Evolutionary conservation across 2,797 vertebrate genomes (phyloP).

Genomic region (Loris lydekkerianus): DNA sequence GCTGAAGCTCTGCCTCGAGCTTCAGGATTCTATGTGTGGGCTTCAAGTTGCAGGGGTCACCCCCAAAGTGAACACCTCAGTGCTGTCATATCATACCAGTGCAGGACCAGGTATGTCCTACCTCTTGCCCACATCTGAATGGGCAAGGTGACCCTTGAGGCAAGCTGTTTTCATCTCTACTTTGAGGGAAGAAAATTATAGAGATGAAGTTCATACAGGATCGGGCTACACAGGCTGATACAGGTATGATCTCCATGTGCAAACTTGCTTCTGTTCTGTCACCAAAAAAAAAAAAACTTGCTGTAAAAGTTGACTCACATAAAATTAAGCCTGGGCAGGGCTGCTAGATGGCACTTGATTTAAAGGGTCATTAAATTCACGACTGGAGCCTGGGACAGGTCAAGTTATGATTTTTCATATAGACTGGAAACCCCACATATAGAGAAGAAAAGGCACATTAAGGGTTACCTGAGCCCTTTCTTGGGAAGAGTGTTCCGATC

Average conservation of each 20-base stretch:
- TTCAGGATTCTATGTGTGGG: accelerated
- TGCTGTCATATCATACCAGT: too few species aligned
- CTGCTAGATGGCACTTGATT: neutral
- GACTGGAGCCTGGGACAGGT: neutral
- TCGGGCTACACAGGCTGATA: neutral
- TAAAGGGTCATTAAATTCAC: neutral
- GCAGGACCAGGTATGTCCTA: neutral
- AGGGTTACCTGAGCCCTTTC: conserved; percentile 95
- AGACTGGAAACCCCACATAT: neutral
- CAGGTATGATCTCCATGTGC: neutral
- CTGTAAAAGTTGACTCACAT: neutral
- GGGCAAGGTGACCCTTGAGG: neutral
- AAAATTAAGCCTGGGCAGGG: neutral
- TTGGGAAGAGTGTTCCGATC: conserved; percentile 97
- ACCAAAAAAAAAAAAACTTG: neutral
- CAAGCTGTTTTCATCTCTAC: too few species aligned
- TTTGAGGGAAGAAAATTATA: neutral
- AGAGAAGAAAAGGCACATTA: neutral
- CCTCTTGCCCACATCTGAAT: too few species aligned
- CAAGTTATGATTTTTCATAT: neutral
- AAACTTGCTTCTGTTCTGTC: neutral
- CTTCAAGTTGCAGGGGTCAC: neutral
- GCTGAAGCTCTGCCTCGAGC: neutral
- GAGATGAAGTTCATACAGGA: neutral
- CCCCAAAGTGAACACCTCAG: neutral